phyloP scores from a whole-genome alignment of 2,888 invertebrate species.

The Crocallis elinguaria region DNA sequence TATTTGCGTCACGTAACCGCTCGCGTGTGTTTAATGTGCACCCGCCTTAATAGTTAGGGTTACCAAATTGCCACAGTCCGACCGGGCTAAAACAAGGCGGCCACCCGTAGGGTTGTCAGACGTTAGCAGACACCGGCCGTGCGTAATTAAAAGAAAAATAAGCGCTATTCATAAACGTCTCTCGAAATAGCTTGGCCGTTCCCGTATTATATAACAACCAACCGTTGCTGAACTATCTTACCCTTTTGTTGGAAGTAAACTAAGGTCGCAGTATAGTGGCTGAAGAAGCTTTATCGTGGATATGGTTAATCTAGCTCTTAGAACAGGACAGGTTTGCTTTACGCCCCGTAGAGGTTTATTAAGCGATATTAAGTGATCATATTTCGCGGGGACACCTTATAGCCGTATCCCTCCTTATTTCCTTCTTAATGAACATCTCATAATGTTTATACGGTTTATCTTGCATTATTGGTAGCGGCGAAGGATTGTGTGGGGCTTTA shows the following conservation, averaged over 20 bases:
- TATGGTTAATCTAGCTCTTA: constrained; percentile 81
- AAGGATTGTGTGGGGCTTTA: constrained; percentile 21
- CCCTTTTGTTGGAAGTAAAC: constrained; percentile 32
- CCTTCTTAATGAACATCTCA: constrained; percentile 55
- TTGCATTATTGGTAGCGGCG: constrained; percentile 28
- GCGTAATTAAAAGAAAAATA: constrained; percentile 84
- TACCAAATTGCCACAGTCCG: constrained; percentile 4
- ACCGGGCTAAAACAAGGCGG: constrained; percentile 20
- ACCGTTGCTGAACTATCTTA: constrained; percentile 45
- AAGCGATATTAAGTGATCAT: constrained; percentile 68
- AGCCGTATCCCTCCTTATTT: constrained; percentile 48
- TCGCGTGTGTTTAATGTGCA: constrained; percentile 1
- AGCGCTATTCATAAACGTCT: constrained; percentile 82
- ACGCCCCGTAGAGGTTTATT: constrained; percentile 64
- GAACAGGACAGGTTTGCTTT: constrained; percentile 65
- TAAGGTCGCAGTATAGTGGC: constrained; percentile 55
- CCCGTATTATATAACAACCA: constrained; percentile 69
- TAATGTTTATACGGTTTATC: constrained; percentile 46
- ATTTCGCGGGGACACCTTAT: constrained; percentile 63
- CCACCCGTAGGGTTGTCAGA: constrained; percentile 20
- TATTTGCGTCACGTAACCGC: constrained; percentile 5
- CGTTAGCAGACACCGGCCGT: constrained; percentile 61
- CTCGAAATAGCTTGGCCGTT: constrained; percentile 67
- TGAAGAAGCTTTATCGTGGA: constrained; percentile 66
- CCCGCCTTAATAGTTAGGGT: constrained; percentile 14